Evolutionary conservation across 2,113 vertebrate species (phyloP).

Genomic region (Lepus europaeus): DNA sequence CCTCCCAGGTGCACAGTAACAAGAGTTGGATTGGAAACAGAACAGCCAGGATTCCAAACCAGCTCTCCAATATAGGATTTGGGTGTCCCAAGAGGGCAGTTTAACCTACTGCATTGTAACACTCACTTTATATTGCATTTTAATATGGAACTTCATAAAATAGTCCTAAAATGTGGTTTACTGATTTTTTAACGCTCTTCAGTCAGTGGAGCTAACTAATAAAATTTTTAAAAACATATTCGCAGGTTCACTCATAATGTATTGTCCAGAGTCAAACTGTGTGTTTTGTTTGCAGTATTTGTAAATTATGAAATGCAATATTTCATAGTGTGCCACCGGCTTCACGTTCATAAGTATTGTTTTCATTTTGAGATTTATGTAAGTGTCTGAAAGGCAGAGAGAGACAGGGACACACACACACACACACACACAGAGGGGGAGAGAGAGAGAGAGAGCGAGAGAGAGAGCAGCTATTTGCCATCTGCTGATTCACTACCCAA

Average conservation of each 20-base stretch:
- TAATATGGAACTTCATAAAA: constrained; percentile 41
- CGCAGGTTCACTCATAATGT: background rate
- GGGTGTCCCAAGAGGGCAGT: too few relatives aligned
- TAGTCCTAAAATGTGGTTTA: background rate
- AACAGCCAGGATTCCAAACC: too few relatives aligned
- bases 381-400: too few relatives aligned
- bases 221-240: constrained; percentile 61
- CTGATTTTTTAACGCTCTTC: constrained; percentile 11
- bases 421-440: too few relatives aligned
- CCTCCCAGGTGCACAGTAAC: too few relatives aligned
- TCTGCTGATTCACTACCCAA: too few relatives aligned
- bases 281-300: constrained; percentile 14
- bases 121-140: background rate
- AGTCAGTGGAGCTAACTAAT: background rate
- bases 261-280: background rate
- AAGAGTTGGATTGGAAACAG: too few relatives aligned
- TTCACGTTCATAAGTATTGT: background rate
- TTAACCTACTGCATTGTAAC: too few relatives aligned
- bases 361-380: background rate
- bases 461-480: too few relatives aligned
- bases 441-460: too few relatives aligned
- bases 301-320: background rate
- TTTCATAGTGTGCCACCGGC: background rate
- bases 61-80: too few relatives aligned
- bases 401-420: too few relatives aligned